phyloP scores from a whole-genome alignment of 1,140 invertebrate species.

The Drosophila varians region DNA sequence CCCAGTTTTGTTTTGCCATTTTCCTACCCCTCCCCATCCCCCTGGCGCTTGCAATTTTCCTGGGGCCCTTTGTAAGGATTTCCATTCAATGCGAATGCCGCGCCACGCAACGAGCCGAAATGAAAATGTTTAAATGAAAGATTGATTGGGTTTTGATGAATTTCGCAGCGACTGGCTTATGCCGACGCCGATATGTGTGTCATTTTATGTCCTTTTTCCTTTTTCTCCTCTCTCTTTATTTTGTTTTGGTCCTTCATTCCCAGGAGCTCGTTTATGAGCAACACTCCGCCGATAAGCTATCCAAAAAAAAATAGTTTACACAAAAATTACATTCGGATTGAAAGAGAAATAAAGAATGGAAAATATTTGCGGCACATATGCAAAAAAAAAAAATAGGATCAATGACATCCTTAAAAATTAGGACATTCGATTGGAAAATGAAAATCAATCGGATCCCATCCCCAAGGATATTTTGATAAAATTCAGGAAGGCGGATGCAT shows the following conservation, averaged over 20 bases:
- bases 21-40: neutral
- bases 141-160: constrained; percentile 81
- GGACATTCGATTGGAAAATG: neutral
- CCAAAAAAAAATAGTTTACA: constrained; percentile 6
- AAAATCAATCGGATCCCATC: no score
- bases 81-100: constrained; percentile 59
- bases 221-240: constrained; percentile 1
- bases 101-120: constrained; percentile 73
- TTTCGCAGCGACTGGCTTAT: no score
- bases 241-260: constrained; percentile 16
- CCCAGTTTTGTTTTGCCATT: constrained; percentile 32
- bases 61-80: constrained; percentile 59
- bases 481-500: constrained; percentile 26
- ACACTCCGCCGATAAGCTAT: constrained; percentile 18
- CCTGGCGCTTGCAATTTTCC: neutral
- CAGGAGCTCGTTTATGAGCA: constrained; percentile 22
- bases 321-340: constrained; percentile 65
- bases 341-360: constrained; percentile 63
- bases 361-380: neutral
- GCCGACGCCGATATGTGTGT: constrained; percentile 8
- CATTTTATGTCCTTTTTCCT: neutral
- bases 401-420: no score
- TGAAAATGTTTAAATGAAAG: constrained; percentile 81
- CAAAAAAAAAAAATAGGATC: neutral
- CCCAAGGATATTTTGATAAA: no score